Base-by-base conservation (phyloP, 2,797 vertebrate species). In the Amphiprion clarkii region DNA sequence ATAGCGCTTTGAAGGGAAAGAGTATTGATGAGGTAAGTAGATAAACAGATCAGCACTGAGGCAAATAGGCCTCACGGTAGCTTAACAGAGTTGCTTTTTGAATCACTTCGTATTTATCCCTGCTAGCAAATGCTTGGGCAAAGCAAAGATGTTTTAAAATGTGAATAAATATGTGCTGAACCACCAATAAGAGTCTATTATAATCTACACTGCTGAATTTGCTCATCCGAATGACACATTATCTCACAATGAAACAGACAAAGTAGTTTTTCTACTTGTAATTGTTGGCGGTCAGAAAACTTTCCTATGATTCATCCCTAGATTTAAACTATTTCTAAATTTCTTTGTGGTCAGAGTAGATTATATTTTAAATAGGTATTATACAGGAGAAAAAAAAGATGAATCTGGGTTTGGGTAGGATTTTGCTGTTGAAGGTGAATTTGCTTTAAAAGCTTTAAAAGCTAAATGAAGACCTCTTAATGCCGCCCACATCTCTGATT, bases 21-120 rank as follows among this genome's bases (percentile, higher is more conserved):
- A n/a, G 39, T 70, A 89, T 82, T 56, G 83, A 87, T 69, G 59
- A 79, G 25, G 59, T 64, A 64, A 83, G 81, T 21, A 63, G 74
- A 74, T 77, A 80, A 79, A 84, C 12, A 70, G 36, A 78, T 74
- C 60, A 71, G 53, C 66, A 65, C 53, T 76, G 46, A 52, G 51
- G 59, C 29, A 84, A 81, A 79, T 13, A 70, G 56, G 10, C 19
- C n/a, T 74, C 39, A 74, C n/a, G 16, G 46, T 36, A 12, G 53
- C 54, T 74, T 55, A 51, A 81, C n/a, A 67, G 2, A 66, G 6
- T 63, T 76, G 13, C 14, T 42, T 51, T 19, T 21, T 48, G 33
- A 74, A 83, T 69, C 48, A 29, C 71, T 76, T 40, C 52, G 12
- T 59, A 46, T 65, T 69, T 82, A 67, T 74, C 33, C 27, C 44